Evolutionary conservation across 1,140 invertebrate genomes (phyloP).

Genomic region (Dendroctonus valens): DNA sequence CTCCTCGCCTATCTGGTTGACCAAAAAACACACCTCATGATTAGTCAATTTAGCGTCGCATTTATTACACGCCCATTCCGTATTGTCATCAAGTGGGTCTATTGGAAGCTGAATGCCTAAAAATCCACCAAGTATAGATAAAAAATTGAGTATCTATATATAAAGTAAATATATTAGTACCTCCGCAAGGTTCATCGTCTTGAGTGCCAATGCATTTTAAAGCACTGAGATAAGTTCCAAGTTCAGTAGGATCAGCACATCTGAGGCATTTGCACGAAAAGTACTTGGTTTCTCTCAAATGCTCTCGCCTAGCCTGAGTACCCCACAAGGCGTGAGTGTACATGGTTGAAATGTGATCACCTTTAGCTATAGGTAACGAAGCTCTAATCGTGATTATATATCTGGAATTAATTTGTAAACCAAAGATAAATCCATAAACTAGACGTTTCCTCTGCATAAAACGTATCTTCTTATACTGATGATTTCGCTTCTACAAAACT

Average conservation of each 20-base stretch:
- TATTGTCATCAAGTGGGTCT: constrained; percentile 64
- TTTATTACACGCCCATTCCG: constrained; percentile 72
- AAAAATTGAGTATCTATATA: background rate
- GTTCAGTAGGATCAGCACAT: constrained; percentile 75
- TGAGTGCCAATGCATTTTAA: constrained; percentile 65
- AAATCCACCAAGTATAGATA: constrained; percentile 4
- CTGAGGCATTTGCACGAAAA: constrained; percentile 72
- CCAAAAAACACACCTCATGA: constrained; percentile 59
- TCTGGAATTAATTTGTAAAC: constrained; percentile 28
- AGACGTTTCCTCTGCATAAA: too few relatives aligned
- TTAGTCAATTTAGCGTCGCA: constrained; percentile 62
- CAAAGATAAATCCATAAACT: too few relatives aligned
- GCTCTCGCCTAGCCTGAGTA: constrained; percentile 72
- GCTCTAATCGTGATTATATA: constrained; percentile 66
- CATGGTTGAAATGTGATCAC: constrained; percentile 72
- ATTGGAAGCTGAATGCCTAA: constrained; percentile 60
- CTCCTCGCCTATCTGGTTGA: constrained; percentile 70
- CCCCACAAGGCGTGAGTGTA: constrained; percentile 85
- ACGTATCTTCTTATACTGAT: background rate
- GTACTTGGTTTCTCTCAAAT: constrained; percentile 78
- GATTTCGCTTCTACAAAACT: too few relatives aligned
- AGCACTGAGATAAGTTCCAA: constrained; percentile 72
- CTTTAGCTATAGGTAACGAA: constrained; percentile 64
- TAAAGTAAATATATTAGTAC: constrained; percentile 10
- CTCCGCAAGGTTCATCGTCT: constrained; percentile 36